These are phyloP conservation scores for Pseudopleuronectes americanus DNA, from an alignment of 2,797 vertebrate species.

Conservation along the genomic window DNA sequence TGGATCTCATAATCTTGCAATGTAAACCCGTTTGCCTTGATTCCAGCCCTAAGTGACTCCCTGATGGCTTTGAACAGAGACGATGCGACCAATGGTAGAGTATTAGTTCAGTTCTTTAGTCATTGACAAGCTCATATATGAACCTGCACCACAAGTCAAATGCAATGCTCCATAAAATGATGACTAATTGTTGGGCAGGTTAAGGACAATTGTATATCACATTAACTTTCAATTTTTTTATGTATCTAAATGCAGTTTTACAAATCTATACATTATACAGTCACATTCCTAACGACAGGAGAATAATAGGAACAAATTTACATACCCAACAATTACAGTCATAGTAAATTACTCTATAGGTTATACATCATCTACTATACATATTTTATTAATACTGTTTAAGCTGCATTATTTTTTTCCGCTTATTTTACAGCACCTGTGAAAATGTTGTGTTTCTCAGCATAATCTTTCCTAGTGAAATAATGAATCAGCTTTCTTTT, in stretches of 20 bases:
- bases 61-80: constrained; percentile 85
- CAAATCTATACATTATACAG: background rate
- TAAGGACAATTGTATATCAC: background rate
- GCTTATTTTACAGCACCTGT: constrained; percentile 13
- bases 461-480: constrained; percentile 11
- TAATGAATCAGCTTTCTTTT: background rate
- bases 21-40: constrained; percentile 82
- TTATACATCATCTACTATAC: constrained; percentile 11
- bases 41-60: constrained; percentile 84
- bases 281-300: background rate
- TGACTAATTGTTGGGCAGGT: constrained; percentile 60
- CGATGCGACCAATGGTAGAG: constrained; percentile 84
- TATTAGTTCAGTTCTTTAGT: constrained; percentile 79
- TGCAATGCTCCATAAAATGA: constrained; percentile 31
- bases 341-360: constrained; percentile 10
- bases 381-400: constrained; percentile 34
- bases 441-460: constrained; percentile 15
- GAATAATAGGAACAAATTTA: background rate
- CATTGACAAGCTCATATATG: constrained; percentile 62
- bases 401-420: constrained; percentile 11
- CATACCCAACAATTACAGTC: constrained; percentile 63
- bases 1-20: constrained; percentile 63
- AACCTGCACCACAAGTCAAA: constrained; percentile 52
- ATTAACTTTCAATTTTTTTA: no score
- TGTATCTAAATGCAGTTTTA: no score